phyloP scores from a whole-genome alignment of 2,797 vertebrate species.

The Labroides dimidiatus region DNA sequence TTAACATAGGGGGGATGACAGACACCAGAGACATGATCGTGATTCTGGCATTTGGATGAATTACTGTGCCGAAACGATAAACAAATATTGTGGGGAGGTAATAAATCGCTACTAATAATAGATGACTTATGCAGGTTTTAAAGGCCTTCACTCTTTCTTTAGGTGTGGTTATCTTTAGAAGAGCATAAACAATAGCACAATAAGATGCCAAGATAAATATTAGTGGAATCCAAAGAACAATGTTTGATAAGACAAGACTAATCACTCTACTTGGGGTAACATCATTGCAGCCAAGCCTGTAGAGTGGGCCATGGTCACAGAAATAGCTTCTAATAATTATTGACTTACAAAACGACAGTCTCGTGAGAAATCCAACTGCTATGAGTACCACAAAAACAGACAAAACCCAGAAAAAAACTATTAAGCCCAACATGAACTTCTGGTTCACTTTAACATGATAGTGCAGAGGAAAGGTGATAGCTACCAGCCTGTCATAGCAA shows the following conservation, averaged over 20 bases:
- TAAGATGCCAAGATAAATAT: slow-evolving; percentile 58
- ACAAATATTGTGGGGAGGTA: slow-evolving; percentile 24
- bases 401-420: slow-evolving; percentile 41
- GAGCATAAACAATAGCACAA: slow-evolving; percentile 33
- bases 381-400: background rate
- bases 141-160: slow-evolving; percentile 57
- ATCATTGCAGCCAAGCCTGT: slow-evolving; percentile 64
- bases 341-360: slow-evolving; percentile 73
- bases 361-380: slow-evolving; percentile 53
- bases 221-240: slow-evolving; percentile 52
- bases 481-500: slow-evolving; percentile 71
- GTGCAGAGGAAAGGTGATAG: slow-evolving; percentile 73
- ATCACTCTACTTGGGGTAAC: slow-evolving; percentile 22
- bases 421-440: slow-evolving; percentile 57
- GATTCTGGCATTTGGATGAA: slow-evolving; percentile 64
- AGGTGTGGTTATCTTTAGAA: slow-evolving; percentile 52
- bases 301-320: slow-evolving; percentile 72
- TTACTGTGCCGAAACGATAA: background rate
- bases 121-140: slow-evolving; percentile 70
- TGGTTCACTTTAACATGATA: slow-evolving; percentile 63
- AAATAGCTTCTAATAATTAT: slow-evolving; percentile 68
- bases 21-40: slow-evolving; percentile 64
- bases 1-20: slow-evolving; percentile 64
- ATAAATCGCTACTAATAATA: slow-evolving; percentile 68
- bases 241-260: background rate